Conservation (phyloP, 1,140 invertebrate genomes). For the Stegodyphus dumicola region DNA sequence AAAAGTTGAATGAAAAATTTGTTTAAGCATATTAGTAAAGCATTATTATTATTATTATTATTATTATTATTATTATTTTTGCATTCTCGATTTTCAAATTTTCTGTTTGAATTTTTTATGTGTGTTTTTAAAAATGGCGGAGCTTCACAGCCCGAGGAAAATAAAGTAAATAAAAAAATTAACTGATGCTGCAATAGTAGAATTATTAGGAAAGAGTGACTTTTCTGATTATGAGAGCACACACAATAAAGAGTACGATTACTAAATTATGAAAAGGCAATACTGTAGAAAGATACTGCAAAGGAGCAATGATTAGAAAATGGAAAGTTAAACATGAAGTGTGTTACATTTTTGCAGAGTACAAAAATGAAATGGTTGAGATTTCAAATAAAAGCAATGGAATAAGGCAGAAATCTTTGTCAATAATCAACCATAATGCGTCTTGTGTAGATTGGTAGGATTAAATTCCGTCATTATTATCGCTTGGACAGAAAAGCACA, state of each 20-base stretch:
- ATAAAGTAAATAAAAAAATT: conserved; percentile 15
- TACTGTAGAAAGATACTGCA: conserved; percentile 8
- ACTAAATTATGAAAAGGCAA: conserved; percentile 17
- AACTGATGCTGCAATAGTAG: neutral
- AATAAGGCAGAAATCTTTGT: conserved; percentile 4
- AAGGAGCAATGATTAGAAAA: conserved; percentile 18
- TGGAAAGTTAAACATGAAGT: conserved; percentile 20
- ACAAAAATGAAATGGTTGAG: conserved; percentile 17
- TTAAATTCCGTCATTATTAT: too few species aligned
- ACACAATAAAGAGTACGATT: neutral
- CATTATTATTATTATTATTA: neutral
- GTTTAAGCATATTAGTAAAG: too few species aligned
- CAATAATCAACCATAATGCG: neutral
- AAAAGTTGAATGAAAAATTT: neutral
- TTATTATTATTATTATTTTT: neutral
- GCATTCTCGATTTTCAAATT: neutral
- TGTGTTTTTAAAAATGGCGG: neutral
- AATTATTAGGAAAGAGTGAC: neutral
- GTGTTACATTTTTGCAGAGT: conserved; percentile 7
- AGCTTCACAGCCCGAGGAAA: conserved; percentile 5
- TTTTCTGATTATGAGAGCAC: conserved; percentile 1
- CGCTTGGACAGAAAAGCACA: neutral
- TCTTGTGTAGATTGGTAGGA: neutral
- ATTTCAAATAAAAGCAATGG: conserved; percentile 14
- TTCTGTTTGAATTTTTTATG: neutral